Conservation (phyloP, 2,888 invertebrate genomes). For the Ophion costatus region DNA sequence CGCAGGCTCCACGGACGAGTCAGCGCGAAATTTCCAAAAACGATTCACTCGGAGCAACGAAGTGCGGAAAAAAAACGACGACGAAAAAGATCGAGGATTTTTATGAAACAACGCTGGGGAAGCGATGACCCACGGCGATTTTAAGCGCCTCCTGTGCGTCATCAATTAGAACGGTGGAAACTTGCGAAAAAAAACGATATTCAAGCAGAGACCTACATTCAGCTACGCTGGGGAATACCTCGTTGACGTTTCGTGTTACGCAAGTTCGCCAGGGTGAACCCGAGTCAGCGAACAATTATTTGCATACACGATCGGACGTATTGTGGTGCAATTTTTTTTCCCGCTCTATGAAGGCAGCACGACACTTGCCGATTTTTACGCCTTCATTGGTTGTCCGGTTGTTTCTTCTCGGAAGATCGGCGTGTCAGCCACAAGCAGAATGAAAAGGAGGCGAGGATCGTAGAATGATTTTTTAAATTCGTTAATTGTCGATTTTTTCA, state of each 20-base stretch:
- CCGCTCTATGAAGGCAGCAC: not conserved
- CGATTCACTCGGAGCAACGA: too few species aligned
- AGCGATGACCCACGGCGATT: conserved; percentile 20
- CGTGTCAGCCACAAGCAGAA: too few species aligned
- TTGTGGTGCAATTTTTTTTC: conserved; percentile 24
- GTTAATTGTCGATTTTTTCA: not conserved
- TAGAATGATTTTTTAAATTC: not conserved
- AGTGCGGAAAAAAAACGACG: not conserved
- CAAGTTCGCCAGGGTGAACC: conserved; percentile 17
- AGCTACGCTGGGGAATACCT: conserved; percentile 37
- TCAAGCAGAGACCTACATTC: conserved; percentile 45
- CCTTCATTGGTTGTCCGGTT: not conserved
- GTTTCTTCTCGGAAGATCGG: not conserved
- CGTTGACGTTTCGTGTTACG: conserved; percentile 38
- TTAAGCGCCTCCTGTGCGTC: conserved; percentile 10
- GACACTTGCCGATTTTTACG: not conserved
- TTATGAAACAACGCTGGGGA: not conserved
- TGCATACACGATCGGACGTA: conserved; percentile 27
- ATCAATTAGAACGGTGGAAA: conserved; percentile 27
- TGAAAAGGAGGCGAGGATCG: not conserved
- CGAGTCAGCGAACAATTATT: conserved; percentile 15
- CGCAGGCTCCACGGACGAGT: not conserved
- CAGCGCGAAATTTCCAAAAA: not conserved
- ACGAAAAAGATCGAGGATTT: not conserved
- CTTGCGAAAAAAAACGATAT: conserved; percentile 20